Conservation (phyloP, 1,140 invertebrate genomes). For the Wiebesia pumilae region DNA sequence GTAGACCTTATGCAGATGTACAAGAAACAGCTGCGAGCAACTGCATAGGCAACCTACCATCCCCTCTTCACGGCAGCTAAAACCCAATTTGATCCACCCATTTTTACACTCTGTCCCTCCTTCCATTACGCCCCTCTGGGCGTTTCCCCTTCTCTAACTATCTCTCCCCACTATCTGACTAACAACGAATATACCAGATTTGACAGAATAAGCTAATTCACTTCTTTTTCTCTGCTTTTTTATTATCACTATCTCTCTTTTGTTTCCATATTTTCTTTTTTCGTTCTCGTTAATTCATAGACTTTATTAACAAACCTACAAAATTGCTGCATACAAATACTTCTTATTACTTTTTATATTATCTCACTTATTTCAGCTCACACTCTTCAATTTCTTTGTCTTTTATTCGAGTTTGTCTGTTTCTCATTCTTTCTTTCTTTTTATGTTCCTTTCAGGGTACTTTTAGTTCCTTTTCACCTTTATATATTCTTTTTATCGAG, state of each 20-base stretch:
- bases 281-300: not conserved
- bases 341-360: too few species aligned
- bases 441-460: not conserved
- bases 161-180: not conserved
- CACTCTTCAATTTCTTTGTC: too few species aligned
- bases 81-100: slow-evolving; percentile 50
- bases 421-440: slow-evolving; percentile 27
- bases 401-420: too few species aligned
- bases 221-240: slow-evolving; percentile 66
- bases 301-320: slow-evolving; percentile 63
- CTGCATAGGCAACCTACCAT: not conserved
- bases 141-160: slow-evolving; percentile 47
- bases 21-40: not conserved
- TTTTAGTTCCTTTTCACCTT: too few species aligned
- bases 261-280: not conserved
- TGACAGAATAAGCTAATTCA: slow-evolving; percentile 65
- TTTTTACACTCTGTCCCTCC: slow-evolving; percentile 44
- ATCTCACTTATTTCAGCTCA: too few species aligned
- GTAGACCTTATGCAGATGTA: not conserved
- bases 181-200: slow-evolving; percentile 34
- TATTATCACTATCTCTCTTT: not conserved
- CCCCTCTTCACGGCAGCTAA: not conserved
- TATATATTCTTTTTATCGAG: too few species aligned
- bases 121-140: slow-evolving; percentile 38
- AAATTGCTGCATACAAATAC: slow-evolving; percentile 67